Evolutionary conservation across 53 echinoderm and acorn worm genomes (phyloP).

Genomic region (Hippasteria phrygiana): DNA sequence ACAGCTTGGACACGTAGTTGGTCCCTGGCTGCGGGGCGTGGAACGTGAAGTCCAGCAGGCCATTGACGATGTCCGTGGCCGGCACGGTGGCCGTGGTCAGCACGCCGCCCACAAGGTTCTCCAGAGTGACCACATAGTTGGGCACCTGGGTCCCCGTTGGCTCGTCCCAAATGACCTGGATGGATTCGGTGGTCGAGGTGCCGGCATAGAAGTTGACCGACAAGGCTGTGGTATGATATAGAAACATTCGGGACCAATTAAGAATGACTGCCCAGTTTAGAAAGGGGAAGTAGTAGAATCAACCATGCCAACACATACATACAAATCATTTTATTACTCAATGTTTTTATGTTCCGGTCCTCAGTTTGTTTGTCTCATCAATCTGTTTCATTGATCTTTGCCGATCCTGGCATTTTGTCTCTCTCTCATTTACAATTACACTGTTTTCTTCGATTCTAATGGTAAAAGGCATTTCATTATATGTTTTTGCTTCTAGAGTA

Average conservation of each 20-base stretch:
- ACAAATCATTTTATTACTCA: too few species aligned
- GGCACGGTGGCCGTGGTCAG: constrained; percentile 46
- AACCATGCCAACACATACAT: too few species aligned
- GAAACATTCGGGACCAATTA: neutral
- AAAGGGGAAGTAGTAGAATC: too few species aligned
- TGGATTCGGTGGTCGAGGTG: constrained; percentile 23
- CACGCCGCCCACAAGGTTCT: neutral
- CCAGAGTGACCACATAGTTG: constrained; percentile 50
- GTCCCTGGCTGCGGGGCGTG: constrained; percentile 47
- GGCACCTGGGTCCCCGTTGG: constrained; percentile 34
- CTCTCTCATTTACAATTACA: too few species aligned
- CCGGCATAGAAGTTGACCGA: constrained; percentile 20
- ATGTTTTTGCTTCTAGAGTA: too few species aligned
- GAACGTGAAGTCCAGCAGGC: constrained; percentile 54
- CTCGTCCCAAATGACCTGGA: constrained; percentile 54
- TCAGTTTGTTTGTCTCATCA: too few species aligned
- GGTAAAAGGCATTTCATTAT: too few species aligned
- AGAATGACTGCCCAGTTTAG: neutral
- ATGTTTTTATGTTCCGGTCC: too few species aligned
- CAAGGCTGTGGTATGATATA: neutral
- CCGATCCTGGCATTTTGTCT: too few species aligned
- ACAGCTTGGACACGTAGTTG: constrained; percentile 39
- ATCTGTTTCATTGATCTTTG: too few species aligned
- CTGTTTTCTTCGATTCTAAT: too few species aligned
- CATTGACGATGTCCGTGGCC: constrained; percentile 26